Evolutionary conservation across 2,113 vertebrate genomes (phyloP), one percentile per base, ranked within the genome.

Genomic region (Zootoca vivipara): DNA sequence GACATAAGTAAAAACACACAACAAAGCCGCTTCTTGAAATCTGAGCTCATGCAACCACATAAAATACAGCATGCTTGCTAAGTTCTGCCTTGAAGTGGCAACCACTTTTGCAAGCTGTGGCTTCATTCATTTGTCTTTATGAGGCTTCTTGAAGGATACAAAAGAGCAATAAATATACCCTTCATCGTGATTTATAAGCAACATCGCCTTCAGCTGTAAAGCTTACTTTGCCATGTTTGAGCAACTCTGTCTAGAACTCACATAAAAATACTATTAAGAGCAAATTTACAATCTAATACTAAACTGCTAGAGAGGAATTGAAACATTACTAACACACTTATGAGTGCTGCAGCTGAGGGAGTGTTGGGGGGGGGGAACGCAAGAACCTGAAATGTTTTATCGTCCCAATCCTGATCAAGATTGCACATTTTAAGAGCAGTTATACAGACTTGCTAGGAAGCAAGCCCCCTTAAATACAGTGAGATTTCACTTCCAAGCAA

Each of bases 61-160:
- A 95, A 86, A 88, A 88, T 92, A n/a, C n/a, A 91, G 89, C 78
- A 46, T 77, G 65, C 87, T 94, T 89, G 86, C 93, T 93, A 92
- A 85, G 85, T 90, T 91, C 92, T 92, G 92, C 95, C 96, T 96
- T 97, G 96, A 97, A 97, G 96, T 96, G 96, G 96, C 94, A 96
- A 96, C 94, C 94, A 93, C 93, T 96, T 96, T 93, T 96, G 93
- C 94, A 96, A 86, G 88, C 90, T 96, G 96, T 87, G 96, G 96
- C 93, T 97, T 97, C 95, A 94, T 95, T 90, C 89, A 91, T 92
- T 90, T 93, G 90, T 93, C 96, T 96, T 83, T 93, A 93, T 88
- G 91, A 96, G 1, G 46, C 83, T 88, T 91, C 28, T 83, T 87
- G 89, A 90, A 90, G 35, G 91, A 91, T 73, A 88, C 73, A 87